These are phyloP conservation scores for Pangasius mekongensis DNA, from an alignment of 2,797 vertebrate species.

Conservation along the genomic window DNA sequence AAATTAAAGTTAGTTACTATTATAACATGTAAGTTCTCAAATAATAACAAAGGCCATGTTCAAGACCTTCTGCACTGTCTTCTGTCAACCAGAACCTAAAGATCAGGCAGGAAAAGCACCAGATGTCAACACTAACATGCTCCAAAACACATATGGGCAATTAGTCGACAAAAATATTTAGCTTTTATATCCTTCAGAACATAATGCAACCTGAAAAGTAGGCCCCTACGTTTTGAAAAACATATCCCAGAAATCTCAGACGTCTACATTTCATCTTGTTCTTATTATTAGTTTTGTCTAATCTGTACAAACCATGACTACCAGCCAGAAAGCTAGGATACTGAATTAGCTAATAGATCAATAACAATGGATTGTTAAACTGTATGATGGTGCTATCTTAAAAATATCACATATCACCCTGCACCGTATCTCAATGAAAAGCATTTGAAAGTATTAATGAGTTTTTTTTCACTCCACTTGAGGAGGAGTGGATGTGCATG, in stretches of 20 bases:
- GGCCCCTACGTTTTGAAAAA: neutral
- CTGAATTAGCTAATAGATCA: neutral
- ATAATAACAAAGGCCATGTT: neutral
- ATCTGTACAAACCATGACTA: neutral
- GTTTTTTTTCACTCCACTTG: constrained; percentile 34
- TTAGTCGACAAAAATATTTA: neutral
- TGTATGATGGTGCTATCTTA: neutral
- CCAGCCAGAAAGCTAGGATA: neutral
- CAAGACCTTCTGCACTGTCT: neutral
- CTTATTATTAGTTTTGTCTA: neutral
- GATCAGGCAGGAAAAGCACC: neutral
- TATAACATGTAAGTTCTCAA: neutral
- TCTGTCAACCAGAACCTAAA: neutral
- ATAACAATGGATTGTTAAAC: neutral
- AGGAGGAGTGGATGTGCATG: constrained; percentile 29
- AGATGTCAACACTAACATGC: neutral
- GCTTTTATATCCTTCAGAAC: neutral
- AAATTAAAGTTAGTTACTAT: neutral
- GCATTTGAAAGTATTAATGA: constrained; percentile 34
- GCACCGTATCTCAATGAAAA: neutral
- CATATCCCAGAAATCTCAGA: neutral
- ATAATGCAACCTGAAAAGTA: neutral
- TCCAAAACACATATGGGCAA: neutral
- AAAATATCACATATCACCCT: neutral
- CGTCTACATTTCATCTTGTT: neutral